phyloP scores from a whole-genome alignment of 2,113 vertebrate genomes.

The Myanophis thanlyinensis region DNA sequence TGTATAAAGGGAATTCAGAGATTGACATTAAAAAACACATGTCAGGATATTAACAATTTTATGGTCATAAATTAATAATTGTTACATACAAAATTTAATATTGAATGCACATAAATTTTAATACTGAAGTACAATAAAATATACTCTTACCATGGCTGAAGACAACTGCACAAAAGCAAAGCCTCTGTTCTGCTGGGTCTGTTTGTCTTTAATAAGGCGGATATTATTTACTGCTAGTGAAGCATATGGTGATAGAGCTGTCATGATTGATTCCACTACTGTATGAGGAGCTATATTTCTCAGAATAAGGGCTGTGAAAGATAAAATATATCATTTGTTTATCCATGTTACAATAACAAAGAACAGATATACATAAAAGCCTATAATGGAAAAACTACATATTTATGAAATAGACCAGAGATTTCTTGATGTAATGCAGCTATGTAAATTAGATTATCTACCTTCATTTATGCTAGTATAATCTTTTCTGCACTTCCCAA shows the following conservation, averaged over 20 bases:
- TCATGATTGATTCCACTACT: slow-evolving; percentile 93
- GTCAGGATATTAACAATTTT: neutral
- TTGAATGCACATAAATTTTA: neutral
- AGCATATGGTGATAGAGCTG: slow-evolving; percentile 90
- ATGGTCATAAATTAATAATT: neutral
- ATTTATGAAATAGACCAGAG: neutral
- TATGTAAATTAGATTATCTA: neutral
- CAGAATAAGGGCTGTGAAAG: slow-evolving; percentile 87
- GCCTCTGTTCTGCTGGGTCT: slow-evolving; percentile 95
- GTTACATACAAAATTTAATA: neutral
- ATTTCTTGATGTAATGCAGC: neutral
- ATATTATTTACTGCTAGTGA: slow-evolving; percentile 94
- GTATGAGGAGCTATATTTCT: slow-evolving; percentile 93
- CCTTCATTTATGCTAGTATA: neutral
- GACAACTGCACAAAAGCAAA: slow-evolving; percentile 97
- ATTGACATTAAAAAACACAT: neutral
- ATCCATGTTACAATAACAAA: neutral
- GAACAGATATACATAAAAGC: neutral
- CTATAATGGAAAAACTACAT: neutral
- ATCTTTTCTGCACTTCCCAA: neutral
- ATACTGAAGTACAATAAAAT: neutral
- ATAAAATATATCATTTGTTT: slow-evolving; percentile 29
- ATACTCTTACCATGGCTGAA: slow-evolving; percentile 89
- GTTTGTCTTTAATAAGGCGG: slow-evolving; percentile 98
- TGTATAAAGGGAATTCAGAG: neutral